Conservation (phyloP, 2,888 invertebrate genomes). For the Brassicogethes aeneus region DNA sequence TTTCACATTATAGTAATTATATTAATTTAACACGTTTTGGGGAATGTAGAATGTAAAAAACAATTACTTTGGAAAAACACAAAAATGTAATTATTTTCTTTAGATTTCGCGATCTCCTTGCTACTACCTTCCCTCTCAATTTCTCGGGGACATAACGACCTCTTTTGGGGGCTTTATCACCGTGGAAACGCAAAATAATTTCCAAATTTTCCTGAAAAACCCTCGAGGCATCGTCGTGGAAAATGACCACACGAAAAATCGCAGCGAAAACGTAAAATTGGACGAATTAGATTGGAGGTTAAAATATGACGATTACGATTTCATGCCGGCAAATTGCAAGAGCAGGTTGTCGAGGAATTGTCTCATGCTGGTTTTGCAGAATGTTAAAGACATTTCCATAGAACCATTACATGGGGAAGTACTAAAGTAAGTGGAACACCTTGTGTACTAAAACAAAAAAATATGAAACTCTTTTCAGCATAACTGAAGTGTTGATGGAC, state of each 20-base stretch:
- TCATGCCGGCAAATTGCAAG: constrained; percentile 39
- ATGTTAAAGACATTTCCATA: constrained; percentile 71
- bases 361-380: constrained; percentile 88
- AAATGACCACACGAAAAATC: constrained; percentile 14
- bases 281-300: constrained; percentile 72
- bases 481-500: too few relatives aligned
- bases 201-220: constrained; percentile 61
- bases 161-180: constrained; percentile 87
- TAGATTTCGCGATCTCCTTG: too few relatives aligned
- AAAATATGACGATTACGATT: too few relatives aligned
- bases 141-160: constrained; percentile 78
- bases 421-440: too few relatives aligned
- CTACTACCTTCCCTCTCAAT: too few relatives aligned
- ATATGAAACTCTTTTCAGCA: too few relatives aligned
- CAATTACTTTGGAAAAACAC: too few relatives aligned
- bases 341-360: constrained; percentile 60
- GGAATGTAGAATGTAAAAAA: too few relatives aligned
- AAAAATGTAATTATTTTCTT: too few relatives aligned
- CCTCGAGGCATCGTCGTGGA: constrained; percentile 49
- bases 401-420: constrained; percentile 47
- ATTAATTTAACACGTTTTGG: too few relatives aligned
- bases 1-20: too few relatives aligned
- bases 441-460: too few relatives aligned
- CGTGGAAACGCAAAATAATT: constrained; percentile 58
- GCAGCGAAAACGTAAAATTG: constrained; percentile 45